Percentiles rank a stretch among this genome's conserved stretches.
These are phyloP conservation scores for Leptonema lineaticorne DNA, from an alignment of 1,140 invertebrate genomes.

Conservation along the genomic window DNA sequence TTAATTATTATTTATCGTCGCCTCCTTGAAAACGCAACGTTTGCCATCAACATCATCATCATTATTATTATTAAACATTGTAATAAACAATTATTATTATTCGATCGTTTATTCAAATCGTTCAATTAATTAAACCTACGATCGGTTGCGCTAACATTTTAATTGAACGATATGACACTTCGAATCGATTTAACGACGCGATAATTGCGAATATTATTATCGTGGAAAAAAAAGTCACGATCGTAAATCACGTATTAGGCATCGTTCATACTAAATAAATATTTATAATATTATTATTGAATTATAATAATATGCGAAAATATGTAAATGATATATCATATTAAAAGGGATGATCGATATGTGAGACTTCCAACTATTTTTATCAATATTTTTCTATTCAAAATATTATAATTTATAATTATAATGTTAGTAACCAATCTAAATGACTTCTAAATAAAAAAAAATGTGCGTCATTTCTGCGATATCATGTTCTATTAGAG, in stretches of 20 bases:
- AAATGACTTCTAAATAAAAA: too few relatives aligned
- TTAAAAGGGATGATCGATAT: background rate
- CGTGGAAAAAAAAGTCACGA: background rate
- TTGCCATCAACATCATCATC: background rate
- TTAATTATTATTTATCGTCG: constrained; percentile 15
- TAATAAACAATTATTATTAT: too few relatives aligned
- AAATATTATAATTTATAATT: too few relatives aligned
- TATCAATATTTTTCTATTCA: too few relatives aligned
- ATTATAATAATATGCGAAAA: background rate
- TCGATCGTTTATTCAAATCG: constrained; percentile 6
- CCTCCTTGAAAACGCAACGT: constrained; percentile 39
- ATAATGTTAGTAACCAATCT: too few relatives aligned
- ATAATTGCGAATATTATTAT: background rate
- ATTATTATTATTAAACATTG: background rate
- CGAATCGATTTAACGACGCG: too few relatives aligned
- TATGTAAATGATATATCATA: background rate
- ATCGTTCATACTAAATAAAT: background rate
- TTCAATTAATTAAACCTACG: background rate
- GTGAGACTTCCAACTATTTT: background rate
- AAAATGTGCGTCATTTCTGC: too few relatives aligned
- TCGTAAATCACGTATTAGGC: background rate
- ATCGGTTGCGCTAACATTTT: constrained; percentile 5
- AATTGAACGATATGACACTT: constrained; percentile 4
- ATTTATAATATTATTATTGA: background rate
- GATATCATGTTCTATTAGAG: too few relatives aligned